Conservation (phyloP, 2,888 invertebrate species). For the Agrypnus murinus region DNA sequence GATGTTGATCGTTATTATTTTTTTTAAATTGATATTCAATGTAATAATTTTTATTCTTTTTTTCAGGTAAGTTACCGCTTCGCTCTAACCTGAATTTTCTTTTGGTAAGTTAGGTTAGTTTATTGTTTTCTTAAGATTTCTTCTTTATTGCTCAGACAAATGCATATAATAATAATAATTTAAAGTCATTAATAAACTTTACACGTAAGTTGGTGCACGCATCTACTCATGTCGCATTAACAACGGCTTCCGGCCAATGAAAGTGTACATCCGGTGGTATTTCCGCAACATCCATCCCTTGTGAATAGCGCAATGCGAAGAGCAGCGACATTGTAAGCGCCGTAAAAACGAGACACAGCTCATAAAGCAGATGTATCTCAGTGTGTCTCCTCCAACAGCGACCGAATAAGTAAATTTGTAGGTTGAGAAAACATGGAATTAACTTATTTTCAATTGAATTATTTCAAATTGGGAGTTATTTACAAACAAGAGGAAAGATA, state of each 20-base stretch:
- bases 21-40: too few relatives aligned
- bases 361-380: conserved; percentile 51
- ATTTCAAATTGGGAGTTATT: too few relatives aligned
- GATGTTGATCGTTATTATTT: too few relatives aligned
- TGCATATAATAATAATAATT: conserved; percentile 11
- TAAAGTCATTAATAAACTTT: conserved; percentile 32
- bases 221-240: conserved; percentile 47
- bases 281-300: conserved; percentile 49
- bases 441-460: too few relatives aligned
- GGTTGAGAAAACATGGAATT: not conserved
- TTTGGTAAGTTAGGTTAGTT: not conserved
- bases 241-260: conserved; percentile 46
- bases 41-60: conserved; percentile 19
- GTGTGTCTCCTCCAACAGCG: conserved; percentile 24
- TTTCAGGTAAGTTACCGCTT: conserved; percentile 27
- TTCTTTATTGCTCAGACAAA: not conserved
- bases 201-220: conserved; percentile 40
- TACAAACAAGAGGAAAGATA: too few relatives aligned
- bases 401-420: not conserved
- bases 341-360: conserved; percentile 49
- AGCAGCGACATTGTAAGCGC: conserved; percentile 44
- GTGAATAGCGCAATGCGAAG: conserved; percentile 40
- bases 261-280: conserved; percentile 48
- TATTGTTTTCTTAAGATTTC: not conserved
- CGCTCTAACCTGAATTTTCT: not conserved